Conservation (phyloP, 2,113 vertebrate species). For the Pterophyllum scalare region DNA sequence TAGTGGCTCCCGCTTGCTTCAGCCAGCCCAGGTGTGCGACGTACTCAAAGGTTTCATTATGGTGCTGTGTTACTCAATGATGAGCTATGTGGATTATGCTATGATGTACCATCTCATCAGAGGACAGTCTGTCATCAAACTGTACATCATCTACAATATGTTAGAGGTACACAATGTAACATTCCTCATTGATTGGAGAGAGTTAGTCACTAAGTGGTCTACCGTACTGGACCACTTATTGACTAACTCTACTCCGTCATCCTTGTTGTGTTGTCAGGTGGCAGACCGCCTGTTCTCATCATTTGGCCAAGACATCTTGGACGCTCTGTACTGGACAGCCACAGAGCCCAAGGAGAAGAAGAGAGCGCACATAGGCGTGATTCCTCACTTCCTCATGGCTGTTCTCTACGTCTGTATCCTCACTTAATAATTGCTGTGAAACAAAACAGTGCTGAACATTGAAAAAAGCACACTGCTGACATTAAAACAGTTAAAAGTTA, state of each 20-base stretch:
- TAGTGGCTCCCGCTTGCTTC: constrained; percentile 92
- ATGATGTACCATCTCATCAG: constrained; percentile 99
- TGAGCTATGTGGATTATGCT: constrained; percentile 99
- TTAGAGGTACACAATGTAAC: constrained; percentile 86
- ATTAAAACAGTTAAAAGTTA: neutral
- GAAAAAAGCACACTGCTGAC: neutral
- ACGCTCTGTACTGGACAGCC: constrained; percentile 98
- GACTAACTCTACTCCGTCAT: neutral
- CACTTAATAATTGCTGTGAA: neutral
- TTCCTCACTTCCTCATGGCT: constrained; percentile 98
- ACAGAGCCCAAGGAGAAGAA: constrained; percentile 97
- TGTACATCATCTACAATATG: constrained; percentile 99
- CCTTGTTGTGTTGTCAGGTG: constrained; percentile 80
- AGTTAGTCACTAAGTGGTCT: neutral
- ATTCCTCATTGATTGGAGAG: neutral
- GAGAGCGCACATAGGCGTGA: constrained; percentile 95
- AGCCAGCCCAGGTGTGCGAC: constrained; percentile 98
- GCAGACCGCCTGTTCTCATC: constrained; percentile 98
- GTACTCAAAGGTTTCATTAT: constrained; percentile 95
- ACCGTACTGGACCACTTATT: neutral
- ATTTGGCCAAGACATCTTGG: constrained; percentile 98
- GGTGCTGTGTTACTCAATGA: constrained; percentile 97
- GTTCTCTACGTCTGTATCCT: constrained; percentile 99
- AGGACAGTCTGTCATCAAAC: constrained; percentile 99
- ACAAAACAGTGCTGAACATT: neutral